Base-by-base conservation (phyloP, 2,113 vertebrate genomes). In the Spheniscus mendiculus region DNA sequence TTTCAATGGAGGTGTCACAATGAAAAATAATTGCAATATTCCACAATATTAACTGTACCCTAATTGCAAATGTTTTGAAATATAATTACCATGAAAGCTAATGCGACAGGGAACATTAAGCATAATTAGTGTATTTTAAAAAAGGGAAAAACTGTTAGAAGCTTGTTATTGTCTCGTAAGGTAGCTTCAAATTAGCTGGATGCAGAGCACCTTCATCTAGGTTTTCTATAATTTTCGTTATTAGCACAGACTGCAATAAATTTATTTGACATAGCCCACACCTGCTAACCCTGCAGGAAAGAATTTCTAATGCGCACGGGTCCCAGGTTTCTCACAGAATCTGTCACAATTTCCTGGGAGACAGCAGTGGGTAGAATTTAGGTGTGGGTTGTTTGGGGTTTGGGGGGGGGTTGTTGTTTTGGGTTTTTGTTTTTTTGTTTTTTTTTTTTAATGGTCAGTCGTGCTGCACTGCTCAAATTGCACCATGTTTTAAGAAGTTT, bases 21-120 rank as follows among this genome's bases (percentile, higher is more conserved):
- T 98, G 98, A 99, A 98, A 98, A 98, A 98, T 99, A 99, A 99
- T 99, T 99, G 98, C 98, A 98, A 98, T 98, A 98, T 98, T 98
- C 98, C 98, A 98, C 98, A 98, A 99, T 99, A 98, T 98, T 98
- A 98, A 98, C 98, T 98, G 98, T 98, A 98, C 98, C 98, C 98
- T 98, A 98, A 98, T 99, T 99, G 98, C 98, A 98, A 99, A 99
- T 98, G 98, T 99, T 99, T 99, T 98, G 98, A 99, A 98, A 98
- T 98, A 98, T 99, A 98, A 99, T 99, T 99, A 98, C 98, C 98
- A 98, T 98, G 98, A 99, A 99, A 98, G 98, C 98, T 98, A 98
- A 99, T 98, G 98, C 97, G 98, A 98, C 98, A 98, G 97, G 98
- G 98, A 98, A 98, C 98, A 98, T 98, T 98, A 99, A 98, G 98